Conservation (phyloP, 2,888 invertebrate genomes). For the Arenicola marina region DNA sequence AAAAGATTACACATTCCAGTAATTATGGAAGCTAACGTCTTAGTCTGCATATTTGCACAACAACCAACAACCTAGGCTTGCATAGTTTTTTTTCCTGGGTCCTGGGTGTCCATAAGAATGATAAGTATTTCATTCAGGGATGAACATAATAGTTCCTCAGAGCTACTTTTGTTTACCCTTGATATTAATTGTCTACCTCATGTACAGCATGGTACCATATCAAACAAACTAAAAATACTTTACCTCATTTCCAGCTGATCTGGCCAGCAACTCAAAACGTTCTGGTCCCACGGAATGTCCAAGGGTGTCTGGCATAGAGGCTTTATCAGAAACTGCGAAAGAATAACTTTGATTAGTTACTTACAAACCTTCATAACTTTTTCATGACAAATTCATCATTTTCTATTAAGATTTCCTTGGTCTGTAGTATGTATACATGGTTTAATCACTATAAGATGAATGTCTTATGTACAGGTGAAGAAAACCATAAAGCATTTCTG, state of each 20-base stretch:
- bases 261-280: slow-evolving; percentile 84
- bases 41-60: too few relatives aligned
- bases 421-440: too few relatives aligned
- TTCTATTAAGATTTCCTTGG: not conserved
- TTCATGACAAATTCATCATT: not conserved
- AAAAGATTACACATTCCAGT: not conserved
- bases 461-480: too few relatives aligned
- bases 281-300: slow-evolving; percentile 94
- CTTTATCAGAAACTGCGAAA: slow-evolving; percentile 43
- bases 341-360: too few relatives aligned
- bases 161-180: not conserved
- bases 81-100: not conserved
- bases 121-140: too few relatives aligned
- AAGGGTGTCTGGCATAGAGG: slow-evolving; percentile 77
- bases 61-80: too few relatives aligned
- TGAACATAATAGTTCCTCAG: not conserved
- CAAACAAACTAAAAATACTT: not conserved
- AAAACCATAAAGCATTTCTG: too few relatives aligned
- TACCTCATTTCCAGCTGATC: slow-evolving; percentile 83
- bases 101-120: too few relatives aligned
- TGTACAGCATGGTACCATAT: not conserved
- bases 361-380: not conserved
- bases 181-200: not conserved
- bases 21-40: too few relatives aligned
- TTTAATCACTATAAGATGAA: too few relatives aligned